A percentile compares a stretch with the other conserved stretches of the same genome.
Conservation (phyloP, 2,888 invertebrate species). For the Rapana venosa region DNA sequence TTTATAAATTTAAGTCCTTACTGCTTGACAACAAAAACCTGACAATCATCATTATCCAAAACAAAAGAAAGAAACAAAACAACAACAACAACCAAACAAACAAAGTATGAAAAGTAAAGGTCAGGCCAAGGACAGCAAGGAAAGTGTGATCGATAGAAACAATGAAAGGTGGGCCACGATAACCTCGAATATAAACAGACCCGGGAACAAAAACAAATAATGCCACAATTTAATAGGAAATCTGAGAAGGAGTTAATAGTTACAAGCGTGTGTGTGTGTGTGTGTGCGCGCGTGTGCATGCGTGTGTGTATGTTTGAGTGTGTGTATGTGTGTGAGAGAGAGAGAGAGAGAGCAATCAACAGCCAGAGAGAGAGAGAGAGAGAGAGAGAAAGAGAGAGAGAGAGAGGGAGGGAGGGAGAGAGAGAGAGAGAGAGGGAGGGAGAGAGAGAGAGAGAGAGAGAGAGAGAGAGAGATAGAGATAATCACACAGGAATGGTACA, state of each 20-base stretch:
- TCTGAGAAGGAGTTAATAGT: too few species aligned
- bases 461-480: background rate
- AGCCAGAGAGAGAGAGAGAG: conserved; percentile 10
- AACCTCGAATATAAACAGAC: background rate
- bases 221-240: too few species aligned
- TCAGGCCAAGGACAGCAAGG: background rate
- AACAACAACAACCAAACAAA: background rate
- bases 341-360: background rate
- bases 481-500: background rate
- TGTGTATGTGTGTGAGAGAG: background rate
- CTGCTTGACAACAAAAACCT: too few species aligned
- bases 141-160: background rate
- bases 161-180: background rate
- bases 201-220: background rate
- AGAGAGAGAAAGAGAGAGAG: background rate
- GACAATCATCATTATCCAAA: too few species aligned
- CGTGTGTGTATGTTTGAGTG: too few species aligned
- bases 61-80: background rate
- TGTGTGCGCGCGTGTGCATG: too few species aligned
- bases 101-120: background rate
- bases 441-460: conserved; percentile 9
- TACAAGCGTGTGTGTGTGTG: too few species aligned
- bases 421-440: conserved; percentile 3
- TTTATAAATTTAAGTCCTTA: too few species aligned
- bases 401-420: background rate